A percentile compares a stretch with the other conserved stretches of the same genome.
These are phyloP conservation scores for Drosophila rubida DNA, from an alignment of 2,888 invertebrate species.

Conservation along the genomic window DNA sequence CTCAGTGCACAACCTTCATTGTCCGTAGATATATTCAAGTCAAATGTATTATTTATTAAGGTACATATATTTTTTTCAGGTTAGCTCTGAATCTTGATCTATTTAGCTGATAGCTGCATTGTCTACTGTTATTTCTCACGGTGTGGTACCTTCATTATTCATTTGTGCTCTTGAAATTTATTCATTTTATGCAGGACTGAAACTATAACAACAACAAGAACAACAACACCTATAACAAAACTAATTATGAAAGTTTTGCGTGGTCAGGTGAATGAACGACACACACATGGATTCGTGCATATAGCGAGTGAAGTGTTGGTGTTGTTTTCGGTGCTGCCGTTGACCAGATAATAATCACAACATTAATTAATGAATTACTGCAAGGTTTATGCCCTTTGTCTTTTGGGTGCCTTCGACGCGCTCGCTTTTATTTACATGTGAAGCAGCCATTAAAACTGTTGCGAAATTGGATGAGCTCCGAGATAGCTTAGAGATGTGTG, in stretches of 20 bases:
- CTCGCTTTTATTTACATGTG: conserved; percentile 54
- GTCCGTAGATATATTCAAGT: not conserved
- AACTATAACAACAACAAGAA: conserved; percentile 20
- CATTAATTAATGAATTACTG: conserved; percentile 72
- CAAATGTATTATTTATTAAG: conserved; percentile 5
- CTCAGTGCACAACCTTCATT: not conserved
- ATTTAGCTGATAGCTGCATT: not conserved
- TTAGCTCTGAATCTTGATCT: not conserved
- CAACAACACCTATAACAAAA: conserved; percentile 31
- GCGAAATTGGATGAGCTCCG: conserved; percentile 6
- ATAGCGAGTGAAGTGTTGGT: conserved; percentile 8
- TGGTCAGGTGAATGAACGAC: conserved; percentile 49
- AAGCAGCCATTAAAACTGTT: conserved; percentile 50
- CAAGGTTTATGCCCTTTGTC: conserved; percentile 52
- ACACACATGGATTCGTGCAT: not conserved
- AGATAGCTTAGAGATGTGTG: not conserved
- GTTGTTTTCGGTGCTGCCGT: conserved; percentile 14
- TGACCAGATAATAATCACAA: conserved; percentile 60
- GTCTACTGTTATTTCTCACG: not conserved
- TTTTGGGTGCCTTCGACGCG: not conserved
- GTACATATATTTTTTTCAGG: not conserved
- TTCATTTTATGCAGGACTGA: conserved; percentile 31
- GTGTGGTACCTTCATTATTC: conserved; percentile 28
- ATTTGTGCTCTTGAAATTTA: conserved; percentile 57
- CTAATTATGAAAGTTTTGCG: conserved; percentile 70